Evolutionary conservation across 2,888 invertebrate genomes (phyloP).

Genomic region (Tupiocoris notatus): DNA sequence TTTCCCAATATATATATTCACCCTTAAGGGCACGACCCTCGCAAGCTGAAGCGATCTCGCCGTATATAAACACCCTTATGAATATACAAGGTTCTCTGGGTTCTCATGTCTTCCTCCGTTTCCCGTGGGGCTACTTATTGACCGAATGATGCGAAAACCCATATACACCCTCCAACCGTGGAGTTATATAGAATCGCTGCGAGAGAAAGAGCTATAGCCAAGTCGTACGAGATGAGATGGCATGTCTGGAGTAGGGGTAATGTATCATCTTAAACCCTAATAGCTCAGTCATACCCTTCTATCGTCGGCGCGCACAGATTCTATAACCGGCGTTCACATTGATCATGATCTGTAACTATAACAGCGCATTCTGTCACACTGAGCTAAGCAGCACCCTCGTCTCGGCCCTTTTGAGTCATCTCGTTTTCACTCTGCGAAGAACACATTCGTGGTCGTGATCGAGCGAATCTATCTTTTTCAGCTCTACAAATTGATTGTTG

Average conservation of each 20-base stretch:
- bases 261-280: conserved; percentile 22
- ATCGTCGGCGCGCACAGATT: neutral
- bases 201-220: neutral
- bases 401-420: neutral
- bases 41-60: neutral
- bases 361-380: too few species aligned
- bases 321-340: neutral
- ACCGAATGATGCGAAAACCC: conserved; percentile 43
- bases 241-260: neutral
- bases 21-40: conserved; percentile 31
- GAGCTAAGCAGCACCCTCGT: neutral
- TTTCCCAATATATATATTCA: conserved; percentile 36
- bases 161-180: conserved; percentile 11
- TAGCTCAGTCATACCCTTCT: conserved; percentile 1
- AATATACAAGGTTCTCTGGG: conserved; percentile 36
- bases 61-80: conserved; percentile 44
- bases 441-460: neutral
- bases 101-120: neutral
- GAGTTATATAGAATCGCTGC: neutral
- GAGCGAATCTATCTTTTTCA: neutral
- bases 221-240: neutral
- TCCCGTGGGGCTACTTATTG: conserved; percentile 37
- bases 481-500: neutral
- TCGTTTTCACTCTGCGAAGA: neutral
- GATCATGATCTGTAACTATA: too few species aligned